phyloP scores from a whole-genome alignment of 2,888 invertebrate genomes.

The Noctuana brunneofusca region DNA sequence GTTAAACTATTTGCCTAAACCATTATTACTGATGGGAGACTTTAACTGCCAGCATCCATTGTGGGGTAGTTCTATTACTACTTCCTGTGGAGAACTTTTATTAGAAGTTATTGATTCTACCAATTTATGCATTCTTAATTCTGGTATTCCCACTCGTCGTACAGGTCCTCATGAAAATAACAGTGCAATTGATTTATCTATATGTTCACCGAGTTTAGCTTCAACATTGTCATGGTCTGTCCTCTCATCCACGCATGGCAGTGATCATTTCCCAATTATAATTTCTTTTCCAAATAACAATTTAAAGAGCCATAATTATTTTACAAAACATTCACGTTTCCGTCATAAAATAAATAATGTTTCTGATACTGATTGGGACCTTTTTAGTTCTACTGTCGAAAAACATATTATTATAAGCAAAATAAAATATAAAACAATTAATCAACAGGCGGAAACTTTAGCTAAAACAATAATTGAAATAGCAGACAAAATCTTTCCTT shows the following conservation, averaged over 20 bases:
- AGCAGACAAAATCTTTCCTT: neutral
- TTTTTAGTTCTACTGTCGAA: neutral
- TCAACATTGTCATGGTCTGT: constrained; percentile 4
- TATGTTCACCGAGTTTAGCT: neutral
- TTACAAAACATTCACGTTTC: neutral
- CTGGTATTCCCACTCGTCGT: neutral
- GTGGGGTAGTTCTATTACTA: neutral
- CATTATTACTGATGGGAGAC: neutral
- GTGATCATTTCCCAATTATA: constrained; percentile 2
- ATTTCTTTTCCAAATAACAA: neutral
- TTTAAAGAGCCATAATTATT: neutral
- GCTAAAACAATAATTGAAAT: neutral
- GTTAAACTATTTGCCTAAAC: neutral
- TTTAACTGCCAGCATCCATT: neutral
- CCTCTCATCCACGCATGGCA: neutral
- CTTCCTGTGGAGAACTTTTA: neutral
- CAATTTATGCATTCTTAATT: neutral
- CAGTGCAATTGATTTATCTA: neutral
- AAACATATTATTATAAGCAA: neutral
- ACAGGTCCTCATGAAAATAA: neutral
- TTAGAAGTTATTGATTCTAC: neutral
- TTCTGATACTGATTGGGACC: neutral
- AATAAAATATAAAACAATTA: neutral
- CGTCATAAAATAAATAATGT: constrained; percentile 1
- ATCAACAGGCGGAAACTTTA: neutral